phyloP scores from a whole-genome alignment of 2,888 invertebrate species.

The Syrphus vitripennis region DNA sequence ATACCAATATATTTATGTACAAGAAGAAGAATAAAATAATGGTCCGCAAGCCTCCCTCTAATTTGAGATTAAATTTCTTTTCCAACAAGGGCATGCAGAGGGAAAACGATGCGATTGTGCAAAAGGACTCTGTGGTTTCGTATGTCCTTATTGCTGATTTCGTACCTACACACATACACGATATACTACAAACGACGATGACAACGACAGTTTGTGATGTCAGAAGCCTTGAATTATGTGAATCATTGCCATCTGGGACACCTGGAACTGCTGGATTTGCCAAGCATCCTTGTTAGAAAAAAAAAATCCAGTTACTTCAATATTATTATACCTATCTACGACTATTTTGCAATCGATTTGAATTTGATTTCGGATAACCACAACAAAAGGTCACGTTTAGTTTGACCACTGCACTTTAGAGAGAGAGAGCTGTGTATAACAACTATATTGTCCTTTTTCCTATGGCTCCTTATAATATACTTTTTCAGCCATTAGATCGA shows the following conservation, averaged over 20 bases:
- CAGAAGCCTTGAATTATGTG: slow-evolving; percentile 26
- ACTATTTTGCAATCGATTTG: slow-evolving; percentile 22
- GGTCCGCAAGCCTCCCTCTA: slow-evolving; percentile 39
- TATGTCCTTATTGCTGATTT: slow-evolving; percentile 3
- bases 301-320: neutral
- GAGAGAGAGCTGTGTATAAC: neutral
- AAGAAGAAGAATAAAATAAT: slow-evolving; percentile 34
- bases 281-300: neutral
- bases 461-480: neutral
- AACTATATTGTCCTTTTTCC: slow-evolving; percentile 13
- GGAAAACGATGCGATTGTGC: neutral
- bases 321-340: neutral
- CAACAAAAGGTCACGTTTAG: neutral
- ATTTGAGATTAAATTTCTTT: slow-evolving; percentile 65
- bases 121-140: slow-evolving; percentile 43
- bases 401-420: slow-evolving; percentile 6
- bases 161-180: neutral
- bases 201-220: neutral
- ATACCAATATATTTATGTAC: neutral
- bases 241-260: slow-evolving; percentile 60
- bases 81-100: neutral
- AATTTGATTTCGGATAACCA: slow-evolving; percentile 25
- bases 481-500: slow-evolving; percentile 10
- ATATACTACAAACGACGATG: neutral
- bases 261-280: slow-evolving; percentile 53